Base-by-base conservation (phyloP, 1,140 invertebrate species). In the Pomacea maculata region DNA sequence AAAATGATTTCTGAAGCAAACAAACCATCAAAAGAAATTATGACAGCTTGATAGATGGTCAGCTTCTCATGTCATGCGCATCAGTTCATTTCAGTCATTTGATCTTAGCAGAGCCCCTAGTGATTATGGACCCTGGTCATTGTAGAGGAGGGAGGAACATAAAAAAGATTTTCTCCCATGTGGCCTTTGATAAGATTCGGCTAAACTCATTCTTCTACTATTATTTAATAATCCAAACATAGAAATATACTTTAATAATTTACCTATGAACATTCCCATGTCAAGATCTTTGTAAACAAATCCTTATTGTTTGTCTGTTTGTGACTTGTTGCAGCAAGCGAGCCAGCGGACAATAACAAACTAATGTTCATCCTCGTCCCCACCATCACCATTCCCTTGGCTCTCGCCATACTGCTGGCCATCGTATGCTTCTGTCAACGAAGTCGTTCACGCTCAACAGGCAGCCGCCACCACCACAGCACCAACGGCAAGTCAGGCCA, bases 311-410 rank as follows among this genome's bases (percentile, higher is more conserved):
- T 9, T 78, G n/a, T 64, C 29, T 12, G 34, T 10, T 21, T n/a
- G 67, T 70, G 67, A 8, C 29, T 25, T 78, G 21, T 80, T 82
- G 52, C 75, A 78, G 75, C 75, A 17, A 77, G 75, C 65, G 75
- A 52, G 79, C 63, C 54, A 70, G 65, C 63, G 78, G 80, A 80
- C 25, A 82, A 79, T 70, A 86, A 85, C 82, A 88, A 88, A 78
- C 78, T 90, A 92, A 90, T 94, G 83, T 94, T 94, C 87, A 92
- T 94, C 73, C 84, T 92, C 25, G 87, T 93, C n/a, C 92, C 93
- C 80, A 91, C 83, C 85, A 92, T 92, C 87, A 93, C 88, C 61
- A 92, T 93, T 72, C 90, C 90, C 10, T 87, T 93, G 64, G 89
- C 92, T 34, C 87, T 93, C 5, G 88, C 92, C 54, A 87, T 92